These are phyloP conservation scores for Dexiosoma caninum DNA, from an alignment of 2,888 invertebrate species.

Conservation along the genomic window DNA sequence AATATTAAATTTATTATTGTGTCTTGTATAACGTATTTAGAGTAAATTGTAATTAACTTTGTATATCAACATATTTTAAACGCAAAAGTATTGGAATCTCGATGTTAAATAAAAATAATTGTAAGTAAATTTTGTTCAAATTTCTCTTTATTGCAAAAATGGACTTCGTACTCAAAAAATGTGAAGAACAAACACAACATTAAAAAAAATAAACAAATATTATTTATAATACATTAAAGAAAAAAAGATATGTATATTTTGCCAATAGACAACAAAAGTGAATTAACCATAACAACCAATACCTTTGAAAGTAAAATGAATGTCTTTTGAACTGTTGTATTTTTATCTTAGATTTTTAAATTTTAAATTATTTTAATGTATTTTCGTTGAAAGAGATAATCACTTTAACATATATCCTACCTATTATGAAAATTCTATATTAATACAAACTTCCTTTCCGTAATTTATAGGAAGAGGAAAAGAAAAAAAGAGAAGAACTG, in stretches of 20 bases:
- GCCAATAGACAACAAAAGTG: slow-evolving; percentile 16
- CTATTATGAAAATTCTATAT: neutral
- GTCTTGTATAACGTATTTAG: slow-evolving; percentile 57
- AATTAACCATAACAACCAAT: slow-evolving; percentile 9
- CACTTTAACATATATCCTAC: neutral
- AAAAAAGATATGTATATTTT: slow-evolving; percentile 17
- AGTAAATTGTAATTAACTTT: slow-evolving; percentile 59
- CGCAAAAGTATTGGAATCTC: slow-evolving; percentile 61
- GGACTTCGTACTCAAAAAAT: slow-evolving; percentile 51
- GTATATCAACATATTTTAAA: slow-evolving; percentile 59
- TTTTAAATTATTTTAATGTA: slow-evolving; percentile 49
- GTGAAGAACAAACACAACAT: slow-evolving; percentile 48
- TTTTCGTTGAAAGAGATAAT: slow-evolving; percentile 33
- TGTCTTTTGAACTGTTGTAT: slow-evolving; percentile 22
- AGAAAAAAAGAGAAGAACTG: slow-evolving; percentile 95
- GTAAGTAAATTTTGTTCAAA: slow-evolving; percentile 62
- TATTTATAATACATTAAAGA: slow-evolving; percentile 5
- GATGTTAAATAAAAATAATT: slow-evolving; percentile 60
- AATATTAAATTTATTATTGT: slow-evolving; percentile 46
- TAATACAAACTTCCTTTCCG: slow-evolving; percentile 67
- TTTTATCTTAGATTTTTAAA: slow-evolving; percentile 25
- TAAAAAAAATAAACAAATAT: slow-evolving; percentile 13
- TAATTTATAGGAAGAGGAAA: slow-evolving; percentile 95
- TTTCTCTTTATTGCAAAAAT: slow-evolving; percentile 47
- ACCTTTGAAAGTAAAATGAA: slow-evolving; percentile 7